Evolutionary conservation across 2,113 vertebrate species (phyloP).

Genomic region (Gymnobelideus leadbeateri): DNA sequence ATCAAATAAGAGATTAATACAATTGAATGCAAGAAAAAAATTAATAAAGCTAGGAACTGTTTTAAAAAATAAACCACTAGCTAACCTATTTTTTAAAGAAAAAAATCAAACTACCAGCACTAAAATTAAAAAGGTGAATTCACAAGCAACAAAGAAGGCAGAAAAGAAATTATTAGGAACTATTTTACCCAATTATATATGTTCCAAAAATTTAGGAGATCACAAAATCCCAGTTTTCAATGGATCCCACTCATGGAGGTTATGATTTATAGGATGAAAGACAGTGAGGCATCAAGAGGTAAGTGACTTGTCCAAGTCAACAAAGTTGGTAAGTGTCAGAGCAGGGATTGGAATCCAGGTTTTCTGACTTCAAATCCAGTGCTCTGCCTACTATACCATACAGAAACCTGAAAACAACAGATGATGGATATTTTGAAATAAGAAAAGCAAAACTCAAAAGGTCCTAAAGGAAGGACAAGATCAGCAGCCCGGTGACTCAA

Average conservation of each 20-base stretch:
- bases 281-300: not conserved
- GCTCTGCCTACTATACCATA: not conserved
- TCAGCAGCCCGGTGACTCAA: not conserved
- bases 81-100: not conserved
- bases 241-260: not conserved
- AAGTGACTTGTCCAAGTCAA: not conserved
- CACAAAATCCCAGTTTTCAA: not conserved
- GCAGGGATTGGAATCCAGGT: not conserved
- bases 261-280: not conserved
- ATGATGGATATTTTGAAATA: not conserved
- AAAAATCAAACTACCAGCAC: not conserved
- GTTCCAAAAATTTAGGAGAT: not conserved
- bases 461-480: not conserved
- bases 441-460: not conserved
- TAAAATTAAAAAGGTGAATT: not conserved
- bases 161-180: not conserved
- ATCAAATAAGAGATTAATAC: not conserved
- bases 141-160: not conserved
- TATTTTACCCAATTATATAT: not conserved
- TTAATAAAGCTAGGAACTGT: not conserved
- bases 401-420: not conserved
- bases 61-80: not conserved
- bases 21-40: not conserved
- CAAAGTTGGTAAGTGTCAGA: not conserved
- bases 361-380: not conserved